phyloP scores from a whole-genome alignment of 2,888 invertebrate species.

The Meta bourneti region DNA sequence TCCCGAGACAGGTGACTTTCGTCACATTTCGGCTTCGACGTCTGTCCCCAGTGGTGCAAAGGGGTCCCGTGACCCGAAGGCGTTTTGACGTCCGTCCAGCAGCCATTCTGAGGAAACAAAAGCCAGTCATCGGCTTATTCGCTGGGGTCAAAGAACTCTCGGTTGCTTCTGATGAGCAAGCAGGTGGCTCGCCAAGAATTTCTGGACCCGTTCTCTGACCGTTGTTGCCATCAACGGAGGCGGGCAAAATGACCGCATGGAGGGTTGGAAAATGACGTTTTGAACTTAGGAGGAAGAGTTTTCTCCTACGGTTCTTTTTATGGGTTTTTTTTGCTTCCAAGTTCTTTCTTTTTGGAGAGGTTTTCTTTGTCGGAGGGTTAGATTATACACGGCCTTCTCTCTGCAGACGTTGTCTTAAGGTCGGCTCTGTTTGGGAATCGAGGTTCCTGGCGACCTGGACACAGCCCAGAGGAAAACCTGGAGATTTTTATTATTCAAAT shows the following conservation, averaged over 20 bases:
- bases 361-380: slow-evolving; percentile 12
- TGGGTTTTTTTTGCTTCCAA: slow-evolving; percentile 38
- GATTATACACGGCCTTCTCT: slow-evolving; percentile 6
- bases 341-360: slow-evolving; percentile 34
- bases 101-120: slow-evolving; percentile 56
- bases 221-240: slow-evolving; percentile 38
- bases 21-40: slow-evolving; percentile 38
- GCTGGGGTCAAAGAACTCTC: slow-evolving; percentile 61
- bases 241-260: slow-evolving; percentile 58
- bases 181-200: slow-evolving; percentile 42
- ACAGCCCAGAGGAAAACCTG: not conserved
- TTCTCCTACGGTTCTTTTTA: slow-evolving; percentile 50
- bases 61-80: not conserved
- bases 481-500: too few species aligned
- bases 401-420: slow-evolving; percentile 34
- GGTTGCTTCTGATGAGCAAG: slow-evolving; percentile 42
- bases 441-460: slow-evolving; percentile 11
- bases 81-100: not conserved
- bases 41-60: not conserved
- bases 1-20: slow-evolving; percentile 23
- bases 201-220: slow-evolving; percentile 52
- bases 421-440: slow-evolving; percentile 33
- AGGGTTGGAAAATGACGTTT: slow-evolving; percentile 58
- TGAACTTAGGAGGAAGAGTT: slow-evolving; percentile 26
- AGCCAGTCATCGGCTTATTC: slow-evolving; percentile 53